Base-by-base conservation (phyloP, 2,888 invertebrate species). In the Andrena fulva region DNA sequence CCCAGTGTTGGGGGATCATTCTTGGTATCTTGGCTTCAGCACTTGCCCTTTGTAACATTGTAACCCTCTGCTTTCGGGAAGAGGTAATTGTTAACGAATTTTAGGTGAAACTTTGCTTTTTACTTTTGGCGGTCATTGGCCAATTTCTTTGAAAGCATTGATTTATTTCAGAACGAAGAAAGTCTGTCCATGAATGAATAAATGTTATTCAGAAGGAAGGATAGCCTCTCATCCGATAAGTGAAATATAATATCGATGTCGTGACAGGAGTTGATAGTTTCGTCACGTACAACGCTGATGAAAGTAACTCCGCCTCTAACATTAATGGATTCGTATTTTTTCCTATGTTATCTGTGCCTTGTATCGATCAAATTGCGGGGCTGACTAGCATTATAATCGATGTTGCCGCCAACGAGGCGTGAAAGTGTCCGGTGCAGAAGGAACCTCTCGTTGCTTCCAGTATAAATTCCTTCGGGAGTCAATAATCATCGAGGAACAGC, bases 371-470 rank as follows among this genome's bases (percentile, higher is more conserved):
- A 76, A 31, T 68, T 29, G n/a, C 20, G 12, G 20, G 24, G 66
- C 20, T n/a, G 70, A 24, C 64, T 29, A 60, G 60, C 50, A 48
- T 78, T 67, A 52, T 66, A 66, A 80, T 80, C 70, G 70, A 77
- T 60, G 70, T 66, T n/a, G 31, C 35, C n/a, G 50, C 29, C 69
- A 77, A 77, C 70, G 77, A 77, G 71, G 60, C 79, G 67, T 71
- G 79, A 71, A 80, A 77, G 67, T 78, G 78, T 77, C 33, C 62
- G 54, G 2, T 7, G 54, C 31, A 6, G 67, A 64, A 63, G 71
- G 72, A 62, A 62, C 60, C 52, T 63, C 33, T 67, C 8, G 33
- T 33, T 27, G 29, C 50, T 77, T 48, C 33, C 48, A 63, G 35
- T 10, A 35, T 62, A 74, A 63, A 52, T 74, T 27, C 10, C 24